phyloP scores from a whole-genome alignment of 2,797 vertebrate genomes.

The Glyptemys insculpta region DNA sequence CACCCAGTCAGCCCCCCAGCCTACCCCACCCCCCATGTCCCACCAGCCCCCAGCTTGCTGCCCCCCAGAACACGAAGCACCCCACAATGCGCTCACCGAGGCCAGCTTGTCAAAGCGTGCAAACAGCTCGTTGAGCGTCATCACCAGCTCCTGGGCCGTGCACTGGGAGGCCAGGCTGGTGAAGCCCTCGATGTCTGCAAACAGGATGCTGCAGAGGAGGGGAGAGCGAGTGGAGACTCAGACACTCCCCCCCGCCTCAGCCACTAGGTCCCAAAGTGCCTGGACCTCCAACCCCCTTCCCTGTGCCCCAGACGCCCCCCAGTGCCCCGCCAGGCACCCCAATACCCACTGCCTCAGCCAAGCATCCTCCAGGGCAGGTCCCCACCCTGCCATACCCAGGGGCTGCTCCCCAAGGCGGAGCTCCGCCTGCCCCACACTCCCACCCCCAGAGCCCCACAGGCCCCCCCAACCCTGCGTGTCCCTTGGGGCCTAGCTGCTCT shows the following conservation, averaged over 20 bases:
- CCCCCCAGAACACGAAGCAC: background rate
- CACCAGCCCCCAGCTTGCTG: background rate
- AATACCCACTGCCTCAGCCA: background rate
- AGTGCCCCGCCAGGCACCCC: too few species aligned
- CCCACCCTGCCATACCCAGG: too few species aligned
- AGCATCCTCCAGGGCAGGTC: background rate
- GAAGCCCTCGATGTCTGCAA: constrained; percentile 97
- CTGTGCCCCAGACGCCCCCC: too few species aligned
- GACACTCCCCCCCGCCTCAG: too few species aligned
- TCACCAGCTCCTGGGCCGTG: constrained; percentile 96
- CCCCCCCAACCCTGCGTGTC: too few species aligned
- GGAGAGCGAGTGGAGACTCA: background rate
- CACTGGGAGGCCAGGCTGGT: constrained; percentile 97
- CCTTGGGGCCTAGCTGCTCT: background rate
- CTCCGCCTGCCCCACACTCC: background rate
- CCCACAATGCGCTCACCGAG: constrained; percentile 84
- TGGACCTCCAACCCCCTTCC: background rate
- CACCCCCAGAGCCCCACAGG: background rate
- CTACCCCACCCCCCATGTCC: fast-evolving
- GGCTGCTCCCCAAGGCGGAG: fast-evolving
- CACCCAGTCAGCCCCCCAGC: fast-evolving
- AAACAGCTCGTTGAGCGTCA: constrained; percentile 97
- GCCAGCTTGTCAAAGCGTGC: constrained; percentile 97
- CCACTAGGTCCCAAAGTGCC: too few species aligned
- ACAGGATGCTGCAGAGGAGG: constrained; percentile 88